Conservation (phyloP, 1,140 invertebrate species). For the Euwallacea similis region DNA sequence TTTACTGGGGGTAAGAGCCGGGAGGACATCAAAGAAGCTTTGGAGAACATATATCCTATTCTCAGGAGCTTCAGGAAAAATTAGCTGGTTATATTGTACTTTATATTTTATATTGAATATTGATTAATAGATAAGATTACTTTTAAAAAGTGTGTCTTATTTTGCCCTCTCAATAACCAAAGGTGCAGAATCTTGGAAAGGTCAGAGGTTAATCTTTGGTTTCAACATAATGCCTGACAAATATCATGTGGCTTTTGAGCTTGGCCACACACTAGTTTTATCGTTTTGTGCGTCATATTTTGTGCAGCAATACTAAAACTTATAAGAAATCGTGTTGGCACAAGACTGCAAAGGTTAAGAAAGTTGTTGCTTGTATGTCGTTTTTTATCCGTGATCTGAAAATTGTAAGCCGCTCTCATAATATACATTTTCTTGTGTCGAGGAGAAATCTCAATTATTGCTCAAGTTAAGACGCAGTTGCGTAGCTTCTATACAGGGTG, state of each 20-base stretch:
- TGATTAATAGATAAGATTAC: neutral
- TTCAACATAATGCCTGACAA: neutral
- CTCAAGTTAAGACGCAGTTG: too few relatives aligned
- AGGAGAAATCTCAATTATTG: too few relatives aligned
- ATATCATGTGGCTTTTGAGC: neutral
- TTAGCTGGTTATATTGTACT: conserved; percentile 20
- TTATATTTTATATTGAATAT: neutral
- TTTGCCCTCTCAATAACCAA: neutral
- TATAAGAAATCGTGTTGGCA: too few relatives aligned
- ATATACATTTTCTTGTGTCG: too few relatives aligned
- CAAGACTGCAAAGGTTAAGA: too few relatives aligned
- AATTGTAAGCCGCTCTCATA: too few relatives aligned
- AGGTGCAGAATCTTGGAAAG: neutral
- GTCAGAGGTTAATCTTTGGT: neutral
- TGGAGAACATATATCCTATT: conserved; percentile 99
- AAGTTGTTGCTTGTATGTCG: too few relatives aligned
- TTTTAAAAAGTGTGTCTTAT: neutral
- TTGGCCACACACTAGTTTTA: neutral
- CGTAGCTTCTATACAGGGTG: too few relatives aligned
- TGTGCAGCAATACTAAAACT: too few relatives aligned
- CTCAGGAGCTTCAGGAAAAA: conserved; percentile 96
- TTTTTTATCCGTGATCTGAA: too few relatives aligned
- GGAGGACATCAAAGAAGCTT: conserved; percentile 98
- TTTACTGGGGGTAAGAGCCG: conserved; percentile 97
- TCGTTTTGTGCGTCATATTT: neutral